phyloP scores from a whole-genome alignment of 2,797 vertebrate genomes.

The Cichlasoma orientale region DNA sequence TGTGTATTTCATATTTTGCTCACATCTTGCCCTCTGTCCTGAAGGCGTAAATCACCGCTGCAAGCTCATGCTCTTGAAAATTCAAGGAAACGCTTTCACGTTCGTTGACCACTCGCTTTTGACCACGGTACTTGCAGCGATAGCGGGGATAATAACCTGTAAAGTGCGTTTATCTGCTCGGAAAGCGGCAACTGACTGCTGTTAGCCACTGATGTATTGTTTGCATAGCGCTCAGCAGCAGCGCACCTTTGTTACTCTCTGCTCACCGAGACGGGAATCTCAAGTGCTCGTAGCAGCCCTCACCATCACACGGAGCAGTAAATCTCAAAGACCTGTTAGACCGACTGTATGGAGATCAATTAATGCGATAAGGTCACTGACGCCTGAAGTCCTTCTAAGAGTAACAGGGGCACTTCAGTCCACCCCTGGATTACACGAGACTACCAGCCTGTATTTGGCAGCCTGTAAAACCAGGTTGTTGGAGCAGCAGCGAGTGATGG shows the following conservation, averaged over 20 bases:
- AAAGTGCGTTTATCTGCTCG: constrained; percentile 12
- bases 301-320: not conserved
- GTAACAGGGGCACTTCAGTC: constrained; percentile 23
- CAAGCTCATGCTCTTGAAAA: not conserved
- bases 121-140: not conserved
- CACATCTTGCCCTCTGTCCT: not conserved
- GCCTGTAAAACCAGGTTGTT: constrained; percentile 10
- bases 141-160: not conserved
- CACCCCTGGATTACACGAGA: constrained; percentile 4
- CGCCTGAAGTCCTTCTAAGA: not conserved
- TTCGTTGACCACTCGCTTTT: not conserved
- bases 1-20: not conserved
- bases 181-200: not conserved
- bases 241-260: constrained; percentile 56
- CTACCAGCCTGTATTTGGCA: constrained; percentile 9
- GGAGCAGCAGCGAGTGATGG: constrained; percentile 7
- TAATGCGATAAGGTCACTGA: not conserved
- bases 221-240: constrained; percentile 7
- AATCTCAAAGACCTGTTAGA: not conserved
- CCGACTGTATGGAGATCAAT: not conserved
- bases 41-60: not conserved
- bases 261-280: constrained; percentile 18
- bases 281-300: not conserved
- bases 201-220: constrained; percentile 6
- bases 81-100: not conserved